These are phyloP conservation scores for Petrolisthes cinctipes DNA, from an alignment of 2,888 invertebrate genomes.

Conservation along the genomic window DNA sequence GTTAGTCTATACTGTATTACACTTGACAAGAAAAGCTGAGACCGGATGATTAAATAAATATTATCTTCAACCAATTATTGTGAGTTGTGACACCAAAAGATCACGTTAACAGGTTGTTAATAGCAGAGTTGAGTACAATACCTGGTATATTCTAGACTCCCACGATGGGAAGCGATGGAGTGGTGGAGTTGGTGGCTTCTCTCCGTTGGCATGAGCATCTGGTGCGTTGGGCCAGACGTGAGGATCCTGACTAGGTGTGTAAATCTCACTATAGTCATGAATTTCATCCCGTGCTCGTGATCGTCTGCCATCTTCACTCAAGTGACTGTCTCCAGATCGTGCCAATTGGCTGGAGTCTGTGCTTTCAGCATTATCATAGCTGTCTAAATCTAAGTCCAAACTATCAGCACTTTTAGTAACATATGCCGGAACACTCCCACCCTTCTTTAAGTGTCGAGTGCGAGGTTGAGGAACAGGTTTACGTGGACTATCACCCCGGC, in stretches of 20 bases:
- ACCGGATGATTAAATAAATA: not conserved
- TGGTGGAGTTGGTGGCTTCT: constrained; percentile 88
- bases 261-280: constrained; percentile 94
- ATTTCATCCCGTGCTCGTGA: constrained; percentile 68
- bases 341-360: constrained; percentile 50
- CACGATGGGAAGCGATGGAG: constrained; percentile 91
- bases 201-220: constrained; percentile 66
- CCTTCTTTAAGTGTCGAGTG: constrained; percentile 58
- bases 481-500: constrained; percentile 58
- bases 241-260: constrained; percentile 88
- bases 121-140: constrained; percentile 69
- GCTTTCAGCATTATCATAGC: constrained; percentile 50
- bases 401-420: constrained; percentile 67
- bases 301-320: constrained; percentile 56
- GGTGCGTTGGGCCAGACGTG: constrained; percentile 63
- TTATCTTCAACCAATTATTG: not conserved
- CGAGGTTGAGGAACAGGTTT: constrained; percentile 65
- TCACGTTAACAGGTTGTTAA: no score
- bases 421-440: constrained; percentile 46
- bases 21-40: not conserved
- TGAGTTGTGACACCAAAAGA: no score
- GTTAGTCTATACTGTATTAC: not conserved
- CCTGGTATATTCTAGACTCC: constrained; percentile 97
- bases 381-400: constrained; percentile 67
- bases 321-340: constrained; percentile 66